phyloP scores from a whole-genome alignment of 2,113 vertebrate genomes.

The Anser cygnoides region DNA sequence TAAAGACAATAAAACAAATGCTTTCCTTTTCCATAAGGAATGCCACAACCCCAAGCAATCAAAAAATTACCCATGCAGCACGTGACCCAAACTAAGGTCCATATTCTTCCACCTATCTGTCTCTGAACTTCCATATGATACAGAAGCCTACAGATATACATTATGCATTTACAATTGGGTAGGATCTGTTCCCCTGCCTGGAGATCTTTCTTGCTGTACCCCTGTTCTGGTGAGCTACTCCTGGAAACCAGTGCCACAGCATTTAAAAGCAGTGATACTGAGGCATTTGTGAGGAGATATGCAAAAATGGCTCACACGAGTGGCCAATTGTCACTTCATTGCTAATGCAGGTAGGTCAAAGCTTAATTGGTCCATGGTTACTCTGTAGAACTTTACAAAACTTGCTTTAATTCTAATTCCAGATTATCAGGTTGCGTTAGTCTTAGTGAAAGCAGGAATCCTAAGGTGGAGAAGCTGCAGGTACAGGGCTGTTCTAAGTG shows the following conservation, averaged over 20 bases:
- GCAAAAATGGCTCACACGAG: background rate
- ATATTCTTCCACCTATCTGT: background rate
- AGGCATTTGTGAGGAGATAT: background rate
- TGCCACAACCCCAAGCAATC: background rate
- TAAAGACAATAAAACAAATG: constrained; percentile 29
- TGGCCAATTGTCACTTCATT: background rate
- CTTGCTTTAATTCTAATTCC: background rate
- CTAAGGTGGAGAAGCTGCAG: background rate
- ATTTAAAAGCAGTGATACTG: background rate
- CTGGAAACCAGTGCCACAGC: background rate
- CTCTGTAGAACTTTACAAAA: background rate
- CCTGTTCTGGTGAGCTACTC: background rate
- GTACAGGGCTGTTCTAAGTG: background rate
- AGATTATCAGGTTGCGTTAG: background rate
- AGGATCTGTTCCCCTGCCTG: background rate
- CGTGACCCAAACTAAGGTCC: background rate
- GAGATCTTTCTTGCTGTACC: background rate
- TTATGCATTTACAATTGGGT: background rate
- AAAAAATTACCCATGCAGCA: background rate
- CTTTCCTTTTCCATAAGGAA: background rate
- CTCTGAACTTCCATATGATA: background rate
- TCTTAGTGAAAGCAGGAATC: background rate
- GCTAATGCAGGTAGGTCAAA: background rate
- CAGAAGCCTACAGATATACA: background rate
- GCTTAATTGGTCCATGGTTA: background rate